phyloP scores from a whole-genome alignment of 2,888 invertebrate genomes.

The Pocota personata region DNA sequence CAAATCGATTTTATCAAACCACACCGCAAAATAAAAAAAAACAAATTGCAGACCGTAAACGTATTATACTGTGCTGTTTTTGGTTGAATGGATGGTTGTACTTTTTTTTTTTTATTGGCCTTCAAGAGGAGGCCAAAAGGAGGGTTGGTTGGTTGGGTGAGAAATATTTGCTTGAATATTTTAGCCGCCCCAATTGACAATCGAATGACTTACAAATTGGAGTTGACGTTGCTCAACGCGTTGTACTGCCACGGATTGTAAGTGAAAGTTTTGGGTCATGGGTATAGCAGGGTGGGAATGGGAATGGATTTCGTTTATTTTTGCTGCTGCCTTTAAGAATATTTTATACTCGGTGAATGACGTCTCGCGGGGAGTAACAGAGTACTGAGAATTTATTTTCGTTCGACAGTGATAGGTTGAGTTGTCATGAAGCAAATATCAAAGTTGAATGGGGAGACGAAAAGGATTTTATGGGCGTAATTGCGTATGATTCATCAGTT shows the following conservation, averaged over 20 bases:
- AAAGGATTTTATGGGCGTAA: background rate
- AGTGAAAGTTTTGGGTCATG: constrained; percentile 68
- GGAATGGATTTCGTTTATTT: background rate
- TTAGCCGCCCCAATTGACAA: constrained; percentile 68
- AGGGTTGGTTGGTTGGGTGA: constrained; percentile 7
- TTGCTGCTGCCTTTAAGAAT: constrained; percentile 12
- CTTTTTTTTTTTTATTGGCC: constrained; percentile 40
- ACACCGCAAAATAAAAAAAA: constrained; percentile 47
- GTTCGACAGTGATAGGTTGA: constrained; percentile 32
- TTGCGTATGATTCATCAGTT: background rate
- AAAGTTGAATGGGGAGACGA: background rate
- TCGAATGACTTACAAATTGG: constrained; percentile 72
- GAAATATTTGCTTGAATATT: constrained; percentile 61
- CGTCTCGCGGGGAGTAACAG: constrained; percentile 17
- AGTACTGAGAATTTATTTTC: constrained; percentile 34
- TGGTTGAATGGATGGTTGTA: constrained; percentile 1
- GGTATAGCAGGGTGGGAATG: background rate
- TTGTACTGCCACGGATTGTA: constrained; percentile 46
- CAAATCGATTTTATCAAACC: constrained; percentile 51
- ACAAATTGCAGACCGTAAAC: constrained; percentile 46
- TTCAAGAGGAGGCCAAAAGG: background rate
- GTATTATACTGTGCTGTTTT: constrained; percentile 18
- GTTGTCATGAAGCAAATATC: constrained; percentile 42
- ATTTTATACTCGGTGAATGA: constrained; percentile 20
- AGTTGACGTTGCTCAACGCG: constrained; percentile 66